phyloP scores from a whole-genome alignment of 1,140 invertebrate species.

The Chymomyza costata region DNA sequence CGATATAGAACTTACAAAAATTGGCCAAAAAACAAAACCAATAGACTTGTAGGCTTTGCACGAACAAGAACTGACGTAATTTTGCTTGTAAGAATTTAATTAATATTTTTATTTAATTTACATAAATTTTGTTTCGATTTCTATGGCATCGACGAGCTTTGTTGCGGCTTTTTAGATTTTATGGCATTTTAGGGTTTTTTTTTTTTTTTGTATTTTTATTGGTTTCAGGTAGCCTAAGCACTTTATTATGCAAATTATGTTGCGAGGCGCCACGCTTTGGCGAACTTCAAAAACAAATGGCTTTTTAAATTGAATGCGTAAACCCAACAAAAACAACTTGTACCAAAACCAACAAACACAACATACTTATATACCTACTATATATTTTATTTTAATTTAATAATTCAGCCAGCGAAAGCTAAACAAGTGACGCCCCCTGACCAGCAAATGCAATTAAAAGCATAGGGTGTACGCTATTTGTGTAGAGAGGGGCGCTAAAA shows the following conservation, averaged over 20 bases:
- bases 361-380: constrained; percentile 31
- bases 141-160: constrained; percentile 34
- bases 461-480: not conserved
- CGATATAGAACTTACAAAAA: constrained; percentile 46
- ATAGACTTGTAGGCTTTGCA: not conserved
- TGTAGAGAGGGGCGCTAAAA: not conserved
- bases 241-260: constrained; percentile 69
- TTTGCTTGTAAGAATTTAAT: constrained; percentile 51
- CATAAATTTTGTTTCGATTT: constrained; percentile 72
- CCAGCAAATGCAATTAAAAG: constrained; percentile 47
- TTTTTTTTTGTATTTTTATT: constrained; percentile 35
- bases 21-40: constrained; percentile 11
- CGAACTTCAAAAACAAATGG: constrained; percentile 50
- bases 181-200: constrained; percentile 38
- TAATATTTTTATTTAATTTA: constrained; percentile 69
- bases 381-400: constrained; percentile 53
- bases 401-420: constrained; percentile 30
- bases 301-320: constrained; percentile 38
- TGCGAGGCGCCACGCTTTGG: constrained; percentile 58
- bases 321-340: constrained; percentile 3
- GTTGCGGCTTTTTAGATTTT: constrained; percentile 19
- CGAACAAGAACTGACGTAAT: constrained; percentile 40
- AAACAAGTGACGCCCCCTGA: constrained; percentile 34
- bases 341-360: constrained; percentile 7
- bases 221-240: constrained; percentile 69